phyloP scores from a whole-genome alignment of 2,888 invertebrate genomes.

The Elaeidobius kamerunicus region DNA sequence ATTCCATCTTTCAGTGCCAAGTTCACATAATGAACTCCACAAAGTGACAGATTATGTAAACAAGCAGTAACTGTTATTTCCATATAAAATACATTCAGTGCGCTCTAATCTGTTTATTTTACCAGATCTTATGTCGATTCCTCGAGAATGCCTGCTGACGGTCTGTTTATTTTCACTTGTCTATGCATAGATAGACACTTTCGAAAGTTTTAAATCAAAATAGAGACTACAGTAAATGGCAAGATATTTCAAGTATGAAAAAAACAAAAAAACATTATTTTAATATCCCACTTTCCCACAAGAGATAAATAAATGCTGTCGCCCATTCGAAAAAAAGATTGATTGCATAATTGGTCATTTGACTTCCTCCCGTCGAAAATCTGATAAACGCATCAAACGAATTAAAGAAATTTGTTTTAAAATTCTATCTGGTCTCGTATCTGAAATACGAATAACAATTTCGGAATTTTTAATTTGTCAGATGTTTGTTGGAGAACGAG shows the following conservation, averaged over 20 bases:
- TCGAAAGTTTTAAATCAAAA: too few species aligned
- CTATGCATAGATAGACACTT: slow-evolving; percentile 1
- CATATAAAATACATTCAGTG: slow-evolving; percentile 25
- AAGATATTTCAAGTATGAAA: too few species aligned
- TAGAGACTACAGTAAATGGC: too few species aligned
- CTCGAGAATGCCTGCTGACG: slow-evolving; percentile 20
- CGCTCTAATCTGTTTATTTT: slow-evolving; percentile 22
- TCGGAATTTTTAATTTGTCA: slow-evolving; percentile 22
- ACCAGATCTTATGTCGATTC: slow-evolving; percentile 22
- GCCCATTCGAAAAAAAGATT: slow-evolving; percentile 23
- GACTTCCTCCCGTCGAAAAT: slow-evolving; percentile 19
- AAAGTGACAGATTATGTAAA: slow-evolving; percentile 25
- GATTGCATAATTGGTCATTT: slow-evolving; percentile 24
- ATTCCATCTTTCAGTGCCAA: slow-evolving; percentile 24
- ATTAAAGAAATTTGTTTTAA: slow-evolving; percentile 26
- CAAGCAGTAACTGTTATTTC: slow-evolving; percentile 18
- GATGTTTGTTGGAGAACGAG: too few species aligned
- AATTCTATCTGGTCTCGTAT: slow-evolving; percentile 19
- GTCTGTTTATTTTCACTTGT: slow-evolving; percentile 23
- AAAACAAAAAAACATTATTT: too few species aligned
- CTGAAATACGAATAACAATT: slow-evolving; percentile 21
- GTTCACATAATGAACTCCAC: slow-evolving; percentile 28
- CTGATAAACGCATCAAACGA: slow-evolving; percentile 27
- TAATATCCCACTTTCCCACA: too few species aligned
- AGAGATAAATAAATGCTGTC: too few species aligned